Evolutionary conservation across 2,888 invertebrate species (phyloP).

Genomic region (Lucinisca nassula): DNA sequence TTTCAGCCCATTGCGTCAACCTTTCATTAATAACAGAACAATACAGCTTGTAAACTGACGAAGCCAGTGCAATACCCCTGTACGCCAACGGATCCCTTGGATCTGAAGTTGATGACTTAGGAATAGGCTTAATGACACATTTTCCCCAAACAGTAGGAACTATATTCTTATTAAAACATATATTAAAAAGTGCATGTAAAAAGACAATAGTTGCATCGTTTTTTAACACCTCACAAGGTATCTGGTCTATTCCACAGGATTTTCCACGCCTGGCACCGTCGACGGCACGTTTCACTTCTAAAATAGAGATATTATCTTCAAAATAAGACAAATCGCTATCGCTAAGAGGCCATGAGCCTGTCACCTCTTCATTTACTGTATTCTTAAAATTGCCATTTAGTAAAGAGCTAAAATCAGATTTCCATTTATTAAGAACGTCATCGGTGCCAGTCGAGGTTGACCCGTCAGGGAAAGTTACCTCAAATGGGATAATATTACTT

Average conservation of each 20-base stretch:
- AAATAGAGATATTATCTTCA: too few relatives aligned
- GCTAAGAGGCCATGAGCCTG: too few relatives aligned
- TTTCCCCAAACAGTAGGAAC: conserved; percentile 24
- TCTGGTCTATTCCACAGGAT: neutral
- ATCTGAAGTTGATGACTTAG: conserved; percentile 29
- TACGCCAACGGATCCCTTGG: conserved; percentile 16
- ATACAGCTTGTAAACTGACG: conserved; percentile 33
- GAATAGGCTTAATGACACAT: conserved; percentile 31
- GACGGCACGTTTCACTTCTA: too few relatives aligned
- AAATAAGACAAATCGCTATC: too few relatives aligned
- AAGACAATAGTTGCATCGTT: neutral
- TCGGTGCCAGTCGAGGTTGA: neutral
- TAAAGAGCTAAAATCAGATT: neutral
- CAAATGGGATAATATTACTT: neutral
- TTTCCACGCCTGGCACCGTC: neutral
- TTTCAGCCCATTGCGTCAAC: conserved; percentile 7
- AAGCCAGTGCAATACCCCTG: conserved; percentile 31
- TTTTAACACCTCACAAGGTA: neutral
- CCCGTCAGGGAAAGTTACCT: neutral
- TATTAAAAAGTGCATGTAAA: conserved; percentile 26
- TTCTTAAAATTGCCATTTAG: too few relatives aligned
- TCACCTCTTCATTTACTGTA: too few relatives aligned
- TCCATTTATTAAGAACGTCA: neutral
- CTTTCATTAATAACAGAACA: conserved; percentile 29
- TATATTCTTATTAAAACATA: conserved; percentile 35